phyloP scores from a whole-genome alignment of 2,888 invertebrate species.

The Pseudococcus jackbeardsleyi region DNA sequence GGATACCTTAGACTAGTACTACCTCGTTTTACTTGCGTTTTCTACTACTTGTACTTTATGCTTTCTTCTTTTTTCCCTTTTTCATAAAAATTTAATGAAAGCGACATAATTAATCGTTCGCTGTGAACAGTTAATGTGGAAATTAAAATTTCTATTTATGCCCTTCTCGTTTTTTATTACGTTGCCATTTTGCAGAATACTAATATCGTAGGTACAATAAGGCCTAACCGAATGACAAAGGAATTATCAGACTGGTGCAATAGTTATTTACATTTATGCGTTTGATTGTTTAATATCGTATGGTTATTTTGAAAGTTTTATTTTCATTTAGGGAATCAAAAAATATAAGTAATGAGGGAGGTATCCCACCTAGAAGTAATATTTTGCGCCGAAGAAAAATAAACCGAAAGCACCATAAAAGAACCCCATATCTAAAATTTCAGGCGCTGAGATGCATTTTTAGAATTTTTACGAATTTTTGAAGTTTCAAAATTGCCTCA shows the following conservation, averaged over 20 bases:
- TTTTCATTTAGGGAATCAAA: not conserved
- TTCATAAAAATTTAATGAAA: constrained; percentile 31
- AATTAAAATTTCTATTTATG: constrained; percentile 39
- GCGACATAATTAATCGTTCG: constrained; percentile 34
- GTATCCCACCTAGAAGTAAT: too few relatives aligned
- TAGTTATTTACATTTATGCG: not conserved
- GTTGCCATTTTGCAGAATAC: not conserved
- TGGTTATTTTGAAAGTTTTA: not conserved
- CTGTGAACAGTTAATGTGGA: constrained; percentile 11
- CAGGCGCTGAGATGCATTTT: too few relatives aligned
- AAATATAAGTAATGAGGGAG: too few relatives aligned
- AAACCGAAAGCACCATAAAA: too few relatives aligned
- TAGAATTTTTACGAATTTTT: too few relatives aligned
- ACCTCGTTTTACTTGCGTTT: constrained; percentile 8
- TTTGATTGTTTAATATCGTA: not conserved
- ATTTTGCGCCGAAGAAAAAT: too few relatives aligned
- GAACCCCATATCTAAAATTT: too few relatives aligned
- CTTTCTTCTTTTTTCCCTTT: not conserved
- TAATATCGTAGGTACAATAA: not conserved
- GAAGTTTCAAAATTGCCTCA: too few relatives aligned
- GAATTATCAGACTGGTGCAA: not conserved
- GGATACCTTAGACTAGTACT: not conserved
- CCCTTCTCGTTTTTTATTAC: not conserved
- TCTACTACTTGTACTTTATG: constrained; percentile 4
- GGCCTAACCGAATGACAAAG: not conserved